phyloP scores from a whole-genome alignment of 1,140 invertebrate genomes.

The Neoseiulus cucumeris region DNA sequence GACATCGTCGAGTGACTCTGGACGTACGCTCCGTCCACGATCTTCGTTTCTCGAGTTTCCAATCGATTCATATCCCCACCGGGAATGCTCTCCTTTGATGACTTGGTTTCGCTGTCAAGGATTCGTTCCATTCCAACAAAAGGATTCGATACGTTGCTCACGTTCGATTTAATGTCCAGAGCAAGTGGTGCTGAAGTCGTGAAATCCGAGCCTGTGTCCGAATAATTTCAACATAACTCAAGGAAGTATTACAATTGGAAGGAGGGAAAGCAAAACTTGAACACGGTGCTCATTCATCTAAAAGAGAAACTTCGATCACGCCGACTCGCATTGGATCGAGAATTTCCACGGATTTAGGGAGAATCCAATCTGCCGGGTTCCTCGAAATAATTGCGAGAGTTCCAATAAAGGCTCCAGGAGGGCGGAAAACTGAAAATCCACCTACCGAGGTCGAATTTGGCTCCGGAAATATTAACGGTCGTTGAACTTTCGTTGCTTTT shows the following conservation, averaged over 20 bases:
- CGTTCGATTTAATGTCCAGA: not conserved
- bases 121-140: not conserved
- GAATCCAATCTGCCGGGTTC: no score
- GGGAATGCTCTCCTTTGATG: constrained; percentile 1
- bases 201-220: not conserved
- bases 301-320: no score
- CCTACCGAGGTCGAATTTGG: constrained; percentile 3
- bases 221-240: not conserved
- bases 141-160: not conserved
- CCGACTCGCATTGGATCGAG: no score
- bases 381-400: no score
- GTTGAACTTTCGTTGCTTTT: not conserved
- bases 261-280: no score
- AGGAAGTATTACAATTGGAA: no score
- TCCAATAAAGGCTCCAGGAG: no score
- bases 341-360: no score
- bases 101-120: not conserved
- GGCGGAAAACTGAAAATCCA: not conserved
- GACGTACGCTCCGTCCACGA: not conserved
- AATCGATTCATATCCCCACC: not conserved
- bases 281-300: no score
- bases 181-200: not conserved
- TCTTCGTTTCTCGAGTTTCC: constrained; percentile 1
- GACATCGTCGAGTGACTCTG: not conserved
- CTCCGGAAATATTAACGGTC: constrained; percentile 8